A percentile compares a stretch with the other conserved stretches of the same genome.
Conservation (phyloP, 1,140 invertebrate genomes). For the Orius laevigatus region DNA sequence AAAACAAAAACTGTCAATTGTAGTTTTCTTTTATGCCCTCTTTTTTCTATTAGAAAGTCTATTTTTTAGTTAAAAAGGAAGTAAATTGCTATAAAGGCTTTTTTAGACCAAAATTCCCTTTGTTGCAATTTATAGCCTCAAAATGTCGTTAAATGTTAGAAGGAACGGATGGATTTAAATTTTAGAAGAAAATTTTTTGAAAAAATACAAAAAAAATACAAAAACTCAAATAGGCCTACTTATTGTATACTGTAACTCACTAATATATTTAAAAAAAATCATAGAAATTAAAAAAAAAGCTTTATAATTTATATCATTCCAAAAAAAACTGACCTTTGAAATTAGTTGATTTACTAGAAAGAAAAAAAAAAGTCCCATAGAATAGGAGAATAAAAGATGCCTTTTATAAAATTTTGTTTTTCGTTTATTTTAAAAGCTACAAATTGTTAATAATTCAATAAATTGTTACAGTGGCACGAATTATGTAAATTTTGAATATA, state of each 20-base stretch:
- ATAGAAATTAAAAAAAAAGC: slow-evolving; percentile 10
- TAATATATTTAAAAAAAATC: slow-evolving; percentile 10
- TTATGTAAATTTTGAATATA: too few relatives aligned
- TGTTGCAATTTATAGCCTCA: background rate
- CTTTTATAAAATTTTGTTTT: too few relatives aligned
- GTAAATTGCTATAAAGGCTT: too few relatives aligned
- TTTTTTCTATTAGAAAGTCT: background rate
- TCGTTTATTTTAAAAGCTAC: too few relatives aligned
- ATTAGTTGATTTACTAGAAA: slow-evolving; percentile 5
- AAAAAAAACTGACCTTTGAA: slow-evolving; percentile 4
- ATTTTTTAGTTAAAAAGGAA: background rate
- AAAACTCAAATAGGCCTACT: slow-evolving; percentile 13
- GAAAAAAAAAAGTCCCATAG: too few relatives aligned
- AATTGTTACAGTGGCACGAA: too few relatives aligned
- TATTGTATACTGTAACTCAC: slow-evolving; percentile 15
- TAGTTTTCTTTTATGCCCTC: background rate
- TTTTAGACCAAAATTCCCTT: background rate
- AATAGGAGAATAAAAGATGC: too few relatives aligned
- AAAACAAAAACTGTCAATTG: slow-evolving; percentile 1
- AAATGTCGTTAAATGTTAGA: slow-evolving; percentile 1
- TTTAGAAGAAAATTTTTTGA: background rate
- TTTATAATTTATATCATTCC: slow-evolving; percentile 13
- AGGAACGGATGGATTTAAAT: slow-evolving; percentile 3
- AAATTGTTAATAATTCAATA: too few relatives aligned
- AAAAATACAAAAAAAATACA: slow-evolving; percentile 1